Evolutionary conservation across 23 tunicate genomes (phyloP).

Genomic region (Corella eumyota): DNA sequence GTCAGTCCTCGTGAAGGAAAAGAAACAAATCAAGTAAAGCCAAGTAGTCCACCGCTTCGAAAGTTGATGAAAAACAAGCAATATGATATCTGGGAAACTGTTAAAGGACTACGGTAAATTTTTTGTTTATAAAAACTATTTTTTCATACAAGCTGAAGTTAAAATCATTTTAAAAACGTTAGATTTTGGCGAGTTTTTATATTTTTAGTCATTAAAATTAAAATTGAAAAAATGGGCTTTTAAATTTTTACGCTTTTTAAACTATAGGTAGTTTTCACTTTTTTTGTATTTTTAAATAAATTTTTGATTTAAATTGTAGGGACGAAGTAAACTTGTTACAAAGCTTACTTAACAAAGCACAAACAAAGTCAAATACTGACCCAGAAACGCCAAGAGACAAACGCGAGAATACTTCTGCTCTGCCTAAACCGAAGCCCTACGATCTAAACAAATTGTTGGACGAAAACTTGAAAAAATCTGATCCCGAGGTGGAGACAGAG

Average conservation of each 20-base stretch:
- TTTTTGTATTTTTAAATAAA: background rate
- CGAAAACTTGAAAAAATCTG: slow-evolving; percentile 13
- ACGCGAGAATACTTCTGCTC: background rate
- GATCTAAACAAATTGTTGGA: slow-evolving; percentile 26
- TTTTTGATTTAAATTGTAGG: background rate
- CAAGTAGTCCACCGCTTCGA: slow-evolving; percentile 2
- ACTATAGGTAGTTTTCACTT: too few species aligned
- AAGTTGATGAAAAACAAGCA: slow-evolving; percentile 20
- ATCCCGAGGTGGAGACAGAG: too few species aligned
- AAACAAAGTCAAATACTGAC: background rate
- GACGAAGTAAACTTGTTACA: slow-evolving; percentile 9
- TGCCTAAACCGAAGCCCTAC: slow-evolving; percentile 7
- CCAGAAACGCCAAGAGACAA: background rate
- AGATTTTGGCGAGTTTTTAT: too few species aligned
- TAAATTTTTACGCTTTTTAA: too few species aligned
- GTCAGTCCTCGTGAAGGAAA: too few species aligned
- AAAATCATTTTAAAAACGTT: too few species aligned
- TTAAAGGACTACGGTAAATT: slow-evolving; percentile 1
- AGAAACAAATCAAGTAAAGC: background rate
- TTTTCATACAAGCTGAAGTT: too few species aligned
- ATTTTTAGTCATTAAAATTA: too few species aligned
- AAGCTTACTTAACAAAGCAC: slow-evolving; percentile 1
- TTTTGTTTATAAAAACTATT: background rate
- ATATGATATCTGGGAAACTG: slow-evolving; percentile 9
- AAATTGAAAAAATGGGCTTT: too few species aligned